Base-by-base conservation (phyloP, 2,797 vertebrate genomes). In the Arctocebus calabarensis region DNA sequence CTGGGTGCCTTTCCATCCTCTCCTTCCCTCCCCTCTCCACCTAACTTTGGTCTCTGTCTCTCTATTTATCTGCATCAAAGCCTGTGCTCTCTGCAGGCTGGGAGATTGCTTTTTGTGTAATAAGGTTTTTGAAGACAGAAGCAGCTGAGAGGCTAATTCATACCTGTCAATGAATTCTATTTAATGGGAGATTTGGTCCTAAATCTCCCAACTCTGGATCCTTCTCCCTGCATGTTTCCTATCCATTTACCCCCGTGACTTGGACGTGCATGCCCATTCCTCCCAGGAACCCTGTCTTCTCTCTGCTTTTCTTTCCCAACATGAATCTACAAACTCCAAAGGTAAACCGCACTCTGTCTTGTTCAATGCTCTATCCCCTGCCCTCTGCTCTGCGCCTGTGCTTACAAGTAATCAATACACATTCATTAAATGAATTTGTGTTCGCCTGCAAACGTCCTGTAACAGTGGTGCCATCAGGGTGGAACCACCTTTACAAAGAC, bases 141-240 rank as follows among this genome's bases (percentile, higher is more conserved):
- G 94, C 94, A 92, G 96, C 94, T 93, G 95, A 91, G 91, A 97
- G 96, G 96, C 93, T 94, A 96, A 97, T 94, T 97, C 94, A 92
- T 27, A 90, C 71, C 87, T 92, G 93, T 85, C 97, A 93, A 92
- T 83, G 83, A 73, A 87, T 78, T 68, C 77, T 66, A 5, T 74
- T 94, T 92, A 94, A 84, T 34, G 79, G 85, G 19, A 90, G 68
- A 68, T 84, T 94, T 94, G 92, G 83, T 75, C 83, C 81, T 57
- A 95, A 20, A 75, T 13, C 29, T 94, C 83, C 64, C 45, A 25
- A 73, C 32, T 68, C 89, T 89, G 82, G 73, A 59, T 82, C 73
- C 91, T 91, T 84, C 75, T 94, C 82, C 32, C 90, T 34, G 59
- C 3, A 0, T 75, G 82, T 55, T 71, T 94, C 83, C 90, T 92